Conservation (phyloP, 2,113 vertebrate species). For the Boulengerochromis microlepis region DNA sequence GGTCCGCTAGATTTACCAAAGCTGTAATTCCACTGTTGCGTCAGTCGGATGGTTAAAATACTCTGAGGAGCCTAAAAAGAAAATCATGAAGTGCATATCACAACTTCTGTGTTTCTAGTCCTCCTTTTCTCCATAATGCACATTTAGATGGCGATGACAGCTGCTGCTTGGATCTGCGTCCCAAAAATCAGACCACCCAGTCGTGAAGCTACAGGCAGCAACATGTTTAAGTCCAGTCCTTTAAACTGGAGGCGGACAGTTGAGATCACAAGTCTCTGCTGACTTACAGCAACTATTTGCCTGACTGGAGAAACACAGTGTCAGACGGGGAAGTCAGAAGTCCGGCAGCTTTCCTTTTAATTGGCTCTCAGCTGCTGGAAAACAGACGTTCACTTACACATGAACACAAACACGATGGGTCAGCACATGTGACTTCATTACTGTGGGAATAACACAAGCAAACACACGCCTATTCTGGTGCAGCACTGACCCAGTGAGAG, state of each 20-base stretch:
- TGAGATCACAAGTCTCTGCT: neutral
- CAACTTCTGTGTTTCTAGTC: neutral
- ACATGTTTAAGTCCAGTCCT: neutral
- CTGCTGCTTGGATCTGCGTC: neutral
- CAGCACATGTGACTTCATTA: neutral
- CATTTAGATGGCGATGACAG: neutral
- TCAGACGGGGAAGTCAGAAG: neutral
- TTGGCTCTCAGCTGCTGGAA: neutral
- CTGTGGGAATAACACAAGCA: neutral
- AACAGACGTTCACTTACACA: neutral
- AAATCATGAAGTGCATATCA: neutral
- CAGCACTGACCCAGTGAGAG: neutral
- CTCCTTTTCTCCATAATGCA: neutral
- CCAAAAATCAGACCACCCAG: neutral
- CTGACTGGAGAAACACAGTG: neutral
- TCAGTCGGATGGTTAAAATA: neutral
- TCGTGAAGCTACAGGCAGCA: neutral
- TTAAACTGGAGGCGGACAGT: neutral
- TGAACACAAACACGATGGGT: neutral
- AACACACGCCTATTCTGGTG: neutral
- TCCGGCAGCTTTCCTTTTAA: neutral
- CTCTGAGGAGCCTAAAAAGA: neutral
- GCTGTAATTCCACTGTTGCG: neutral
- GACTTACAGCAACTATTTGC: neutral
- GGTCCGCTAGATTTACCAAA: neutral